Base-by-base conservation (phyloP, 2,797 vertebrate species). In the Acanthiza pusilla region DNA sequence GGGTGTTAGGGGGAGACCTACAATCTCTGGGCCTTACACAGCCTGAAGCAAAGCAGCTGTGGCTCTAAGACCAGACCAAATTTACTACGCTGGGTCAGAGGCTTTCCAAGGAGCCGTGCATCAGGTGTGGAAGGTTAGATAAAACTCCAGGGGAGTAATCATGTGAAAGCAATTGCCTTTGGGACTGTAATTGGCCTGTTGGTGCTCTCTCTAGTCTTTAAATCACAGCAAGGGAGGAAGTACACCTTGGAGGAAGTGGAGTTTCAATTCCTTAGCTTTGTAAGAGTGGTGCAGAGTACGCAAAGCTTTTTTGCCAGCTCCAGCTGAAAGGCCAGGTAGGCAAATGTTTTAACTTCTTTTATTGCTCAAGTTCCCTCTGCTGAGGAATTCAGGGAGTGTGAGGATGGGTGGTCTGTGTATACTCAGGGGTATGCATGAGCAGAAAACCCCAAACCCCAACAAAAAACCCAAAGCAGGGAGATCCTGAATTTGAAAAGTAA, bases 211-310 rank as follows among this genome's bases (percentile, higher is more conserved):
- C 16, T n/a, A 38, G 58, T 43, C 61, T 84, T 89, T 61, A 77
- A 84, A 30, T 57, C 30, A 26, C 1, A 30, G 55, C 18, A 30
- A 54, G 53, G 79, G 68, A 62, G 7, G 0, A 2, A 47, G 3
- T 0, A 0, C 0, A 5, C 3, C 1, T 4, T 19, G 3, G 45
- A 54, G 29, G 60, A 42, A 43, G 16, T 29, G 54, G 66, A 7
- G 15, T 72, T 85, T 85, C 2, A 13, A 58, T 66, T 85, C 10
- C 0, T 80, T 10, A 14, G 34, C 7, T 88, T 80, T 58, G 17
- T 2, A 43, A 4, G 30, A 38, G 45, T 11, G 45, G 7, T 36
- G 70, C 2, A 11, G 30, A 2, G 13, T 15, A 23, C 1, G 5
- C 2, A 8, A 73, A 47, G 45, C 9, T 84, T 85, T 85, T 76